Conservation (phyloP, 2,113 vertebrate species). For the Morone saxatilis region DNA sequence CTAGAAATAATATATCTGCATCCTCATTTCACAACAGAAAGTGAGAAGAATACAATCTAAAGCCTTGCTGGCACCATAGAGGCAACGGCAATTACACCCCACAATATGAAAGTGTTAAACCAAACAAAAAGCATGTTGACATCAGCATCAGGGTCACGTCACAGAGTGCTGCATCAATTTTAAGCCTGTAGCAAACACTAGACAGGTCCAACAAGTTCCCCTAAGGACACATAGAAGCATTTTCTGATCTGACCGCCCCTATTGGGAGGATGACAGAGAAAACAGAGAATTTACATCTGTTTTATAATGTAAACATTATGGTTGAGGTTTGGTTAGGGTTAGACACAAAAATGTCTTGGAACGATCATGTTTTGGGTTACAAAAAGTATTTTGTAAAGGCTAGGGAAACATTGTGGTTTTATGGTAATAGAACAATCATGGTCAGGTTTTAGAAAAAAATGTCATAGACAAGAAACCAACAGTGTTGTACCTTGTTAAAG, state of each 20-base stretch:
- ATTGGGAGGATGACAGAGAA: too few species aligned
- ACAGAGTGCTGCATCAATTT: background rate
- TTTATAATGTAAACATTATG: background rate
- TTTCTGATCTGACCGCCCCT: too few species aligned
- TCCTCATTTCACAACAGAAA: conserved; percentile 38
- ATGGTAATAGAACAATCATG: too few species aligned
- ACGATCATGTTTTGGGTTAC: background rate
- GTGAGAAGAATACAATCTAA: conserved; percentile 27
- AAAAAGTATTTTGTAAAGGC: background rate
- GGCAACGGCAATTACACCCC: too few species aligned
- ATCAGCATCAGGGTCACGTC: background rate
- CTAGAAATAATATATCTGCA: conserved; percentile 52
- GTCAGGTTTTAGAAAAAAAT: too few species aligned
- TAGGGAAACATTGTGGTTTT: background rate
- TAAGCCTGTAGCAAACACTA: background rate
- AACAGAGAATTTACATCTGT: background rate
- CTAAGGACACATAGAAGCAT: too few species aligned
- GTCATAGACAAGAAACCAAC: too few species aligned
- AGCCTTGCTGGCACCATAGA: background rate
- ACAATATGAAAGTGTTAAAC: too few species aligned
- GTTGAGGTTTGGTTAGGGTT: background rate
- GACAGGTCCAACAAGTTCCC: background rate
- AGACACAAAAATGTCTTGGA: background rate
- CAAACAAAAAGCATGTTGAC: too few species aligned
- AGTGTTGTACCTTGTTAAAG: too few species aligned